Base-by-base conservation (phyloP, 2,888 invertebrate species). In the Thecophora atra region DNA sequence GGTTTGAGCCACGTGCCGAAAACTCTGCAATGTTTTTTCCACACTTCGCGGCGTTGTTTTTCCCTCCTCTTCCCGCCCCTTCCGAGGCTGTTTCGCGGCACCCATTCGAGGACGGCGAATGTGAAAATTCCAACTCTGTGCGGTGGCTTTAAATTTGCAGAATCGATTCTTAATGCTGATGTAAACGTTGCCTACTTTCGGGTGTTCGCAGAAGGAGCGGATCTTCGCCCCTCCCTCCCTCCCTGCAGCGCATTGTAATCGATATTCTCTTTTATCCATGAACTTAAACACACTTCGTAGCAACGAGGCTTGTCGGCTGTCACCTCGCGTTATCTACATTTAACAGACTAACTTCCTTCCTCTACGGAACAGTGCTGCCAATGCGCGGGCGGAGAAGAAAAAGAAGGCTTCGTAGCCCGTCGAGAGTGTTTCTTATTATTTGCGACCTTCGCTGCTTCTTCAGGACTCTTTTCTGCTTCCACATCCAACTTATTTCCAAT, bases 131-230 rank as follows among this genome's bases (percentile, higher is more conserved):
- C n/a, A 54, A 54, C n/a, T 4, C 58, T 26, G 26, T 58, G 26
- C 13, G 37, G 24, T 17, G 26, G 30, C 17, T 66, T 28, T 47
- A 64, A 47, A 54, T 54, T 21, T 56, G 68, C 30, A 15, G 44
- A 68, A 68, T 68, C 68, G 58, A 68, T 58, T 68, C 54, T 17
- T 54, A 52, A 37, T 54, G 67, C 37, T 37, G 67, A 24, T 30
- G 28, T 56, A 58, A 37, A 58, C 19, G 24, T 42, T 44, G 58
- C 28, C 56, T 58, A 19, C 44, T 44, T 58, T 44, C 37, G 58
- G 15, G 58, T n/a, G 24, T 68, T 11, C 21, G 37, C 15, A 44
- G 24, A 17, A 17, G 19, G 42, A 44, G 58, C 56, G 37, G 37
- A 37, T 37, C 51, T n/a, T 15, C 51, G 1, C 5, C 2, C 51